Conservation (phyloP, 1,140 invertebrate genomes). For the Wasmannia auropunctata region DNA sequence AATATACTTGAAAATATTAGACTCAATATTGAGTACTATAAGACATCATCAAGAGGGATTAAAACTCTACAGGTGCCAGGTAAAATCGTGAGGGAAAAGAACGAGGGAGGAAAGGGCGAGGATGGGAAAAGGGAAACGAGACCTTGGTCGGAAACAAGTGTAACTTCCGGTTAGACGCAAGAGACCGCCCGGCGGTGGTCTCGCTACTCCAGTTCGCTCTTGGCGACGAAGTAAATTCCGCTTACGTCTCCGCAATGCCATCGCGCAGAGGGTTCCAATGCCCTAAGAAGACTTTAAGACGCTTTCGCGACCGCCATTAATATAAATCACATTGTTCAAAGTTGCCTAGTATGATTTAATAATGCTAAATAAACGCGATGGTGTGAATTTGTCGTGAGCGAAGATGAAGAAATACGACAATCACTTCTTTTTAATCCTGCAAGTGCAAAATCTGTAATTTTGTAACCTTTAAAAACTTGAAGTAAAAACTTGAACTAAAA, state of each 20-base stretch:
- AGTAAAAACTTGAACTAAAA: not conserved
- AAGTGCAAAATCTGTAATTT: not conserved
- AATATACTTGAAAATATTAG: not conserved
- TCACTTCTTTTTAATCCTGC: not conserved
- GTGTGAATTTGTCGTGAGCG: not conserved
- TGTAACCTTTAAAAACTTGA: not conserved
- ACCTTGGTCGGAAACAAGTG: constrained; percentile 55
- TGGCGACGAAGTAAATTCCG: constrained; percentile 62
- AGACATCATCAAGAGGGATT: not conserved
- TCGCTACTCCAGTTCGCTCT: constrained; percentile 61
- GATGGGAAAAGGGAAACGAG: not conserved
- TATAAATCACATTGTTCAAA: constrained; percentile 37
- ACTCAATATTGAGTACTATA: not conserved
- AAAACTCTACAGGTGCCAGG: constrained; percentile 55
- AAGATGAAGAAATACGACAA: not conserved
- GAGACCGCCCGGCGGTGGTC: constrained; percentile 61
- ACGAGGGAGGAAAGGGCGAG: constrained; percentile 12
- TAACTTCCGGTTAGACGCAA: constrained; percentile 69
- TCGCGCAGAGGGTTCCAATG: constrained; percentile 26
- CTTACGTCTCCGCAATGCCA: constrained; percentile 47
- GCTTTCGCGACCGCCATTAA: constrained; percentile 34
- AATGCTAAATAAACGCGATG: constrained; percentile 22
- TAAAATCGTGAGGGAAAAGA: constrained; percentile 33
- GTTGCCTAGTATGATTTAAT: constrained; percentile 34
- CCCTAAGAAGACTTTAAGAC: constrained; percentile 40